Evolutionary conservation across 2,797 vertebrate species (phyloP).

Genomic region (Muscicapa striata): DNA sequence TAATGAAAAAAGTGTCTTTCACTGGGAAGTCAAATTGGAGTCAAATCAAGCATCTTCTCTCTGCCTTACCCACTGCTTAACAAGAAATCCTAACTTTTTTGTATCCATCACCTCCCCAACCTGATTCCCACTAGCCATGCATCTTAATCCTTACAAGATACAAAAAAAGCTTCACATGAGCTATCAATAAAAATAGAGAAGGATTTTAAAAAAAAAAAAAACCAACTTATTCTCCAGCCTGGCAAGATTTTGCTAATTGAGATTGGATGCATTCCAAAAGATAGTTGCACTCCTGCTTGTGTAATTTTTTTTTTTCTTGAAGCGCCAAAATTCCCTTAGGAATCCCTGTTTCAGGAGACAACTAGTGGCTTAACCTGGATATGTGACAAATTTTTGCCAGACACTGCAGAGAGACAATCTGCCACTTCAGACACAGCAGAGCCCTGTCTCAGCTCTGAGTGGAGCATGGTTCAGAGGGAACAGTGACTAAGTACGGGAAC

Average conservation of each 20-base stretch:
- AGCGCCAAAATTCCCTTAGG: not conserved
- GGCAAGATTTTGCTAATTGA: not conserved
- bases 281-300: not conserved
- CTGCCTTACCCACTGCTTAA: not conserved
- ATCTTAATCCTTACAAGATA: not conserved
- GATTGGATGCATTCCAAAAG: not conserved
- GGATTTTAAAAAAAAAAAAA: not conserved
- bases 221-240: not conserved
- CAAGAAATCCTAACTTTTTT: not conserved
- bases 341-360: not conserved
- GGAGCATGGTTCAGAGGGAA: not conserved
- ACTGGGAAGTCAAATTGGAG: not conserved
- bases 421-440: not conserved
- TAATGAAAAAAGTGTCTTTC: conserved; percentile 34
- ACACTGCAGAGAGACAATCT: not conserved
- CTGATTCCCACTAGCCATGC: not conserved
- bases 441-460: not conserved
- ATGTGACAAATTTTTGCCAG: not conserved
- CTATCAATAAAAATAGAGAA: not conserved
- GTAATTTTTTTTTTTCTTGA: not conserved
- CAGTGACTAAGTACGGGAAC: not conserved
- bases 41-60: not conserved
- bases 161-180: not conserved
- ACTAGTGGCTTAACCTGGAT: not conserved
- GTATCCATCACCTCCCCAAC: not conserved